phyloP scores from a whole-genome alignment of 2,888 invertebrate species.

The Drosophila hawaiiensis region DNA sequence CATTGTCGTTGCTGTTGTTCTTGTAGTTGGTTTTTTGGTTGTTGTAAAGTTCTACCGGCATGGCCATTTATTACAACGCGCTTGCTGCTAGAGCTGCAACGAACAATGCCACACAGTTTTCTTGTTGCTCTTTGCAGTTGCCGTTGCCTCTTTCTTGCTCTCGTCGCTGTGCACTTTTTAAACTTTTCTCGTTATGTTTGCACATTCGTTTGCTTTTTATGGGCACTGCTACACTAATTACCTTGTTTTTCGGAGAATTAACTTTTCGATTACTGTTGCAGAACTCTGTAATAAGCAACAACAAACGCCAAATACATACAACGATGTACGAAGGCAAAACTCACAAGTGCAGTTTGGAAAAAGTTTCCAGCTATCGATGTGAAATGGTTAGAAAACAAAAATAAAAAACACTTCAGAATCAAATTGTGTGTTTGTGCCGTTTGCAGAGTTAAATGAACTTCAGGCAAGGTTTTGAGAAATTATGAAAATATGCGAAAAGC shows the following conservation, averaged over 20 bases:
- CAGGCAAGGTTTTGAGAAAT: conserved; percentile 50
- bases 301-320: conserved; percentile 14
- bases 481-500: conserved; percentile 64
- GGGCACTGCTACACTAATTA: conserved; percentile 79
- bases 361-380: conserved; percentile 57
- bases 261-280: conserved; percentile 81
- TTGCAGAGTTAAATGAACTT: conserved; percentile 49
- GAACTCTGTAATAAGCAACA: conserved; percentile 42
- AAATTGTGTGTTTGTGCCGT: conserved; percentile 58
- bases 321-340: conserved; percentile 38
- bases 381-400: conserved; percentile 13
- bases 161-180: conserved; percentile 56
- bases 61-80: conserved; percentile 73
- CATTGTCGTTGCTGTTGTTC: conserved; percentile 24
- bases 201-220: conserved; percentile 81
- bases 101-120: conserved; percentile 73
- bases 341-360: conserved; percentile 67
- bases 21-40: conserved; percentile 20
- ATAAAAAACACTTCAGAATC: conserved; percentile 18
- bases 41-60: conserved; percentile 33
- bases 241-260: conserved; percentile 83
- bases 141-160: conserved; percentile 24
- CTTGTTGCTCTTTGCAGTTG: conserved; percentile 43
- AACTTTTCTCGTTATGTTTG: conserved; percentile 80
- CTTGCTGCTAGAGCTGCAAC: conserved; percentile 60